A percentile compares a stretch with the other conserved stretches of the same genome.
phyloP scores from a whole-genome alignment of 35 echinoderm and acorn worm genomes.

The Ophioderma brevispina region DNA sequence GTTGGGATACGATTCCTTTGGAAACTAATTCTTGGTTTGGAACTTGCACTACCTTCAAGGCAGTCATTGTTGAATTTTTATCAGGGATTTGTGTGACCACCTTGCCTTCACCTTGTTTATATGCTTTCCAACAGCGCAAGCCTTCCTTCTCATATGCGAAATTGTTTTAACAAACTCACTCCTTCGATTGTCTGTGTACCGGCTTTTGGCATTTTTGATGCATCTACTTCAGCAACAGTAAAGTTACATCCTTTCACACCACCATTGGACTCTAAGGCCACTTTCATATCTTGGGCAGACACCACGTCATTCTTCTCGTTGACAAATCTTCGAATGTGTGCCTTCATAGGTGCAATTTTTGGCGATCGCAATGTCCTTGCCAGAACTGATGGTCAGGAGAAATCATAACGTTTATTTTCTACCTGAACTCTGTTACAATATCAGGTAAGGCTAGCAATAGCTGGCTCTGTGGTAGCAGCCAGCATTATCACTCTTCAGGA shows the following conservation, averaged over 20 bases:
- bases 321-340: slow-evolving; percentile 24
- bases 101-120: neutral
- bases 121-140: neutral
- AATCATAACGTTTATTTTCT: neutral
- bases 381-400: neutral
- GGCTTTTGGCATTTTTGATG: neutral
- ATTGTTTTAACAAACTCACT: neutral
- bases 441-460: neutral
- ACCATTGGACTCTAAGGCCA: slow-evolving; percentile 15
- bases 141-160: neutral
- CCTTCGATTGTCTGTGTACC: neutral
- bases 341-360: slow-evolving; percentile 22
- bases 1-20: too few species aligned
- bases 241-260: neutral
- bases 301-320: slow-evolving; percentile 22
- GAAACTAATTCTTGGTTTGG: neutral
- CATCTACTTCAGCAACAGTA: neutral
- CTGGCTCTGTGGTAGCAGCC: slow-evolving; percentile 14
- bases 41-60: too few species aligned
- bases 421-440: neutral
- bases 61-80: too few species aligned
- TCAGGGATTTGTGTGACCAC: neutral
- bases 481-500: slow-evolving; percentile 5
- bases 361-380: neutral
- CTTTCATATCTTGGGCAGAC: slow-evolving; percentile 17